Percentiles rank a stretch among this genome's conserved stretches.
phyloP scores from a whole-genome alignment of 53 echinoderm and acorn worm species.

The Holothuria scabra region DNA sequence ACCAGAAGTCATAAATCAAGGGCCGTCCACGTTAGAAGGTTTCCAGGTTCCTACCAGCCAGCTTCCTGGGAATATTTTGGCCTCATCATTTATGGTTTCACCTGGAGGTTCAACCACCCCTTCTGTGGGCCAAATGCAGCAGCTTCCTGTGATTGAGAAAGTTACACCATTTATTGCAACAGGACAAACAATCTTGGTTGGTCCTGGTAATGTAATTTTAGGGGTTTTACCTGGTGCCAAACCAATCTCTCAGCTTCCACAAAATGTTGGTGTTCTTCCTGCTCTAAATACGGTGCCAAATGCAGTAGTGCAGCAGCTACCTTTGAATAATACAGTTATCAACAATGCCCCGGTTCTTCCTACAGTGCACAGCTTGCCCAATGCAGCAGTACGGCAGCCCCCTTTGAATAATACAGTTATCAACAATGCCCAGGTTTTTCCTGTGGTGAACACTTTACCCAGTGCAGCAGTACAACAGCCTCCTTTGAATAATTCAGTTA shows the following conservation, averaged over 20 bases:
- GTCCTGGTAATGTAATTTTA: constrained; percentile 1
- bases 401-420: not conserved
- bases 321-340: not conserved
- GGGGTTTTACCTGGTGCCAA: constrained; percentile 6
- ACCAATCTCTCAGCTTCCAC: not conserved
- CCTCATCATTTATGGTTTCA: no score
- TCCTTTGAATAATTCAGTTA: not conserved
- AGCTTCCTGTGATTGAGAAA: no score
- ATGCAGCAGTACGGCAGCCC: not conserved
- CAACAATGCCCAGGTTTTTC: no score
- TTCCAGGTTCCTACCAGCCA: no score
- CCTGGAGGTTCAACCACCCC: no score
- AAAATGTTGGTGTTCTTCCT: not conserved
- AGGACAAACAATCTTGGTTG: not conserved
- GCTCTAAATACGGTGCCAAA: not conserved
- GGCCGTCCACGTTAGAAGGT: no score
- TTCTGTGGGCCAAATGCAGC: no score
- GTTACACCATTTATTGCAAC: not conserved
- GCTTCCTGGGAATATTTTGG: no score
- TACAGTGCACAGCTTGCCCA: not conserved
- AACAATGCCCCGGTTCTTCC: not conserved
- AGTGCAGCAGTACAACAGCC: not conserved
- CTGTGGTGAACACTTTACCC: not conserved
- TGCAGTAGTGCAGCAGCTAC: not conserved
- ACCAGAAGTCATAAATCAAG: no score